These are phyloP conservation scores for Drosophila grimshawi DNA, from an alignment of 1,140 invertebrate genomes.

Conservation along the genomic window DNA sequence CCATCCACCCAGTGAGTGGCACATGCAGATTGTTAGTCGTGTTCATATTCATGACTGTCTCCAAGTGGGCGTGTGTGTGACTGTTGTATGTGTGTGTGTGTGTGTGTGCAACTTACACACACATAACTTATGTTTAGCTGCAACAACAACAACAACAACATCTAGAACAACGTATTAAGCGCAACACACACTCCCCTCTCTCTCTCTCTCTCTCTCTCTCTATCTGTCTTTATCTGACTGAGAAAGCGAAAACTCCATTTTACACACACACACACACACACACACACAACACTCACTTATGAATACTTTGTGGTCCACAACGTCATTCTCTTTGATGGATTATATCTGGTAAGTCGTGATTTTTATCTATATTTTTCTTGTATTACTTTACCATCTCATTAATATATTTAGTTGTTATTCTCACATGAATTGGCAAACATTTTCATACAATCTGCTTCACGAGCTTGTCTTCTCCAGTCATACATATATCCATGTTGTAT, in stretches of 20 bases:
- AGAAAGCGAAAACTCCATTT: constrained; percentile 43
- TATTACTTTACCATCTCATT: not conserved
- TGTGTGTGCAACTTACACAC: constrained; percentile 52
- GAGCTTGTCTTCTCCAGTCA: not conserved
- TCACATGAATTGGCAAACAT: not conserved
- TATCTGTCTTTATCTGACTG: too few relatives aligned
- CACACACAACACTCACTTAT: constrained; percentile 18
- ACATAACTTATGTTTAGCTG: constrained; percentile 78
- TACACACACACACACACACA: constrained; percentile 47
- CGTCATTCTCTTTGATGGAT: constrained; percentile 30
- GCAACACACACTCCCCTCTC: too few relatives aligned
- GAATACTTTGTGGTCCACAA: constrained; percentile 13
- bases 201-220: not conserved
- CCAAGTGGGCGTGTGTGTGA: not conserved
- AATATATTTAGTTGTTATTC: not conserved
- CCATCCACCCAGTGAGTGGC: not conserved
- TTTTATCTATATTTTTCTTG: not conserved
- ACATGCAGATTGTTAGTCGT: constrained; percentile 28
- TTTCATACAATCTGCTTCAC: not conserved
- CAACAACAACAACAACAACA: constrained; percentile 51
- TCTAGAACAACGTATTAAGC: too few relatives aligned
- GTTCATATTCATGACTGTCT: constrained; percentile 64
- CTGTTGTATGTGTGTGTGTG: constrained; percentile 11
- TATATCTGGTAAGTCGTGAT: constrained; percentile 7
- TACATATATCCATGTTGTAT: not conserved